Conservation (phyloP, 2,888 invertebrate species). For the Polydesmus complanatus region DNA sequence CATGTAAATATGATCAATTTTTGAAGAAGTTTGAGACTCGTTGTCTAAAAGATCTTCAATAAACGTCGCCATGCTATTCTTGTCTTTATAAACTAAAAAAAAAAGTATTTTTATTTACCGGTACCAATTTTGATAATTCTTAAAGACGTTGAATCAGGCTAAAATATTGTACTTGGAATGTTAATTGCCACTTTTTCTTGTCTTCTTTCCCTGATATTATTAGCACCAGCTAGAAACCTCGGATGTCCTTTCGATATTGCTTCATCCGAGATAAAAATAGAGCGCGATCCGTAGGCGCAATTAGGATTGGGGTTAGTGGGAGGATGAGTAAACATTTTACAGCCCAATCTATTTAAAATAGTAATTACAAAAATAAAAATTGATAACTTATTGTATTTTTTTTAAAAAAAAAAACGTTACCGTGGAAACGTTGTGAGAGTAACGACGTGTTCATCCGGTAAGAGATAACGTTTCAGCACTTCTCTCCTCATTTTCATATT, state of each 20-base stretch:
- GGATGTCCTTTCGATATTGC: conserved; percentile 93
- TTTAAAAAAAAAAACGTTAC: conserved; percentile 34
- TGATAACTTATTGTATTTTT: neutral
- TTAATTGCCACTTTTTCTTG: conserved; percentile 94
- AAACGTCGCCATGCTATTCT: conserved; percentile 69
- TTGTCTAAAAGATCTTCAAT: conserved; percentile 52
- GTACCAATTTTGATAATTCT: too few species aligned
- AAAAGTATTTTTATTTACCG: conserved; percentile 18
- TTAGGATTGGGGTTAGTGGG: conserved; percentile 52
- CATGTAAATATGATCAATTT: conserved; percentile 88
- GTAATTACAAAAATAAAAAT: neutral
- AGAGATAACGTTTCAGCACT: conserved; percentile 56
- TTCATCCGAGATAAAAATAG: conserved; percentile 80
- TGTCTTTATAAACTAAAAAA: conserved; percentile 72
- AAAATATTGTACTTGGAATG: conserved; percentile 59
- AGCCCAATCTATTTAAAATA: conserved; percentile 52
- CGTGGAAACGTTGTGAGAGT: conserved; percentile 88
- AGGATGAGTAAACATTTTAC: conserved; percentile 76
- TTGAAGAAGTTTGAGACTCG: conserved; percentile 48
- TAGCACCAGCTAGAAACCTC: conserved; percentile 67
- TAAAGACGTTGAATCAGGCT: neutral
- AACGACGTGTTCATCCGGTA: conserved; percentile 67
- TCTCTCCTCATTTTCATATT: conserved; percentile 75
- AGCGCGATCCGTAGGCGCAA: conserved; percentile 56
- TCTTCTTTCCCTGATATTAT: conserved; percentile 79